Evolutionary conservation across 2,888 invertebrate species (phyloP).

Genomic region (Alitta virens): DNA sequence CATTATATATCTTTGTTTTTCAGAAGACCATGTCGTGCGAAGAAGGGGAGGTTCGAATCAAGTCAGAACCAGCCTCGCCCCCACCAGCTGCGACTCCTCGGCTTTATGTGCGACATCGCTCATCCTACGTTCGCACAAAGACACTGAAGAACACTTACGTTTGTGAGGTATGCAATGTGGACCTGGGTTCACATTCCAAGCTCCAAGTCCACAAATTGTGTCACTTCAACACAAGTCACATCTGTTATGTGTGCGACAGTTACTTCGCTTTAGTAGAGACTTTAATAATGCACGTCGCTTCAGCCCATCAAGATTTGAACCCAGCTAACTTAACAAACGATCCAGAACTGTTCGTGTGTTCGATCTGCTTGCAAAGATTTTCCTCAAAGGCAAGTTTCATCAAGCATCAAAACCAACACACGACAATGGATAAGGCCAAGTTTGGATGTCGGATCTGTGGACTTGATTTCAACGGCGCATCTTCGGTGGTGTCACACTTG

Average conservation of each 20-base stretch:
- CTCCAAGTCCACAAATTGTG: constrained; percentile 33
- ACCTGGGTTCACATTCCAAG: constrained; percentile 22
- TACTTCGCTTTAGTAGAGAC: constrained; percentile 26
- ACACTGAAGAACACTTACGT: constrained; percentile 3
- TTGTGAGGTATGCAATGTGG: constrained; percentile 34
- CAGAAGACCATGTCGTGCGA: too few relatives aligned
- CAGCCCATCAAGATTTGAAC: constrained; percentile 23
- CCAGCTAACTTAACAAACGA: constrained; percentile 9
- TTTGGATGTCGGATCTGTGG: constrained; percentile 31
- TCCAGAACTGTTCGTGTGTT: constrained; percentile 24
- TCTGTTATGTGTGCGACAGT: constrained; percentile 35
- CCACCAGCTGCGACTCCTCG: too few relatives aligned
- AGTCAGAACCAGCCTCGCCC: too few relatives aligned
- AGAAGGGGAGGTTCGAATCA: too few relatives aligned
- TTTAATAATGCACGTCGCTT: constrained; percentile 31
- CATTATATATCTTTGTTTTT: too few relatives aligned
- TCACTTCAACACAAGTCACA: constrained; percentile 35
- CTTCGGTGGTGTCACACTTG: constrained; percentile 31
- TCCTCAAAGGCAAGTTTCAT: constrained; percentile 28
- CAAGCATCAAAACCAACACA: constrained; percentile 25
- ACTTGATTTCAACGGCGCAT: constrained; percentile 23
- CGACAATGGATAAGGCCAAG: constrained; percentile 15
- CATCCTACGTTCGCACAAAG: too few relatives aligned
- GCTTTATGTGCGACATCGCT: too few relatives aligned
- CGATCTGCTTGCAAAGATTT: constrained; percentile 33